phyloP scores from a whole-genome alignment of 2,797 vertebrate species.

The Nyctibius grandis region DNA sequence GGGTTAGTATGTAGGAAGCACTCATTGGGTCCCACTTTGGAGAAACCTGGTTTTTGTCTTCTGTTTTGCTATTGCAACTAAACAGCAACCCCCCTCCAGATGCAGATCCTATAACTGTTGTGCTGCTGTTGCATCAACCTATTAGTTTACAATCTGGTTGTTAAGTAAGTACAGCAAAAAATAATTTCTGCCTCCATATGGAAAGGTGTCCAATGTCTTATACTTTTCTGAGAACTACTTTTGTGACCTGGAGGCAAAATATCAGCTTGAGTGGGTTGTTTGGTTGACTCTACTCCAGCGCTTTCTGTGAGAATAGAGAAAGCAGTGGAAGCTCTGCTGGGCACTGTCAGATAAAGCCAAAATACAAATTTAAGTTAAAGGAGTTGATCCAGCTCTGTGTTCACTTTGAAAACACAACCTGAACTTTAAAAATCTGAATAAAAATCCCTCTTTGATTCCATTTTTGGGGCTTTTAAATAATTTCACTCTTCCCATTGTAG shows the following conservation, averaged over 20 bases:
- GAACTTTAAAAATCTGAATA: neutral
- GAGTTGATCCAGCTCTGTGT: neutral
- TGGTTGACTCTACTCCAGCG: neutral
- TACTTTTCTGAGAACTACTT: neutral
- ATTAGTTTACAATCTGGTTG: neutral
- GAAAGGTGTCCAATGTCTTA: neutral
- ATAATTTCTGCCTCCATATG: neutral
- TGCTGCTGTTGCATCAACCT: neutral
- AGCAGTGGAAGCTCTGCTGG: neutral
- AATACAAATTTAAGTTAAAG: neutral
- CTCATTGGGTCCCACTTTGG: neutral
- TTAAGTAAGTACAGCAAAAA: neutral
- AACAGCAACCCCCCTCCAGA: neutral
- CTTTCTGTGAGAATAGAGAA: neutral
- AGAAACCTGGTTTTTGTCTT: neutral
- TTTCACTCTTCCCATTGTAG: neutral
- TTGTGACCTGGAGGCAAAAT: neutral
- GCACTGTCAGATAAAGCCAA: neutral
- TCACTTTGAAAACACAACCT: neutral
- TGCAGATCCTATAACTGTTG: neutral
- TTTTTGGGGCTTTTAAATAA: neutral
- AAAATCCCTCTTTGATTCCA: neutral
- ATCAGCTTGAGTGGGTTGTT: neutral
- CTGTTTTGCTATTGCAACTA: neutral
- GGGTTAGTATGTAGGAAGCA: neutral